A percentile compares a stretch with the other conserved stretches of the same genome.
Evolutionary conservation across 2,888 invertebrate genomes (phyloP).

Genomic region (Callosobruchus maculatus): DNA sequence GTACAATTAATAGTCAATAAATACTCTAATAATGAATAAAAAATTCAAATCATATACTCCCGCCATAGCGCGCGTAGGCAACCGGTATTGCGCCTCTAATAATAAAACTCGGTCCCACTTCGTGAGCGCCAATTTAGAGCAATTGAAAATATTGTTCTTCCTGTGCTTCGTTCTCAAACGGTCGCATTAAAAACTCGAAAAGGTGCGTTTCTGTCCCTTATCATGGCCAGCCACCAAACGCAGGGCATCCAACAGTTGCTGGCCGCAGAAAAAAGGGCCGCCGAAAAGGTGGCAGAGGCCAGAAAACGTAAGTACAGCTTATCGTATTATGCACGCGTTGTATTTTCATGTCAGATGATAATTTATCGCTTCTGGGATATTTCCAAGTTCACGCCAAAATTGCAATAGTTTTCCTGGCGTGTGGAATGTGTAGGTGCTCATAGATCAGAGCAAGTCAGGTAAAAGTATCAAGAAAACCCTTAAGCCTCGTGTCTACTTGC

Average conservation of each 20-base stretch:
- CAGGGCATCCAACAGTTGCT: constrained; percentile 48
- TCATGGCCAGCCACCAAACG: constrained; percentile 45
- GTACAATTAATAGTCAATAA: no score
- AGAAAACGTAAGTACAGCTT: constrained; percentile 42
- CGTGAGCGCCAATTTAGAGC: background rate
- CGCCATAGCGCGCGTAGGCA: background rate
- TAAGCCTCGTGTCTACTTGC: no score
- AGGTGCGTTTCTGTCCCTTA: background rate
- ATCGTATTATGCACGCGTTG: background rate
- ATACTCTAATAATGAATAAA: background rate
- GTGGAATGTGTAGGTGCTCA: no score
- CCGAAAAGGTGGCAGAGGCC: constrained; percentile 49
- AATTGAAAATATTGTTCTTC: background rate
- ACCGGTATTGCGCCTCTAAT: background rate
- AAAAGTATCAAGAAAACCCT: no score
- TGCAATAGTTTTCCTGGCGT: no score
- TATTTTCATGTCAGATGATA: background rate
- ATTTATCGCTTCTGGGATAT: no score
- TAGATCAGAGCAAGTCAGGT: no score
- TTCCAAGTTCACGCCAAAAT: no score
- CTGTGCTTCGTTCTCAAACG: background rate
- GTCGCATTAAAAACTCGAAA: background rate
- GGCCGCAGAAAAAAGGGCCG: constrained; percentile 47
- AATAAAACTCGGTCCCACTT: background rate
- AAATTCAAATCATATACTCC: background rate